phyloP scores from a whole-genome alignment of 1,140 invertebrate genomes.

The Andrena cerasifolii region DNA sequence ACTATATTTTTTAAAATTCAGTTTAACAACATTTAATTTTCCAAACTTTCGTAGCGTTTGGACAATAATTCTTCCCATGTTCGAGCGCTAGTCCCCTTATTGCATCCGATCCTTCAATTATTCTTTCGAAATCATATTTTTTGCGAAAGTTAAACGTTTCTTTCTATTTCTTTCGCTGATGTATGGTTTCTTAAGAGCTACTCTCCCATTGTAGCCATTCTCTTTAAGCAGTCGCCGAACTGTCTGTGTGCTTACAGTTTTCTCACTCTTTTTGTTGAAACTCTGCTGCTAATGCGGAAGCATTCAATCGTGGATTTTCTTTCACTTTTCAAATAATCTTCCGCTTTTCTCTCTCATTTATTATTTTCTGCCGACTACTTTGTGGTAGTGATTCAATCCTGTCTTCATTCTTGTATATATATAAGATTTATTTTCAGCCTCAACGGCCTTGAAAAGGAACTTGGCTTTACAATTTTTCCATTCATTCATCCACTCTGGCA shows the following conservation, averaged over 20 bases:
- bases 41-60: no score
- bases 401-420: conserved; percentile 2
- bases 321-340: conserved; percentile 23
- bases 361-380: background rate
- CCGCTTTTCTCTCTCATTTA: background rate
- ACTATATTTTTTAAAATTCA: no score
- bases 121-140: conserved; percentile 3
- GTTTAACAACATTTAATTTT: no score
- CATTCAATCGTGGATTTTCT: conserved; percentile 17
- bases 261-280: background rate
- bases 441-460: no score
- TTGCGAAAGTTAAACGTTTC: background rate
- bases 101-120: no score
- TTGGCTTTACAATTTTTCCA: no score
- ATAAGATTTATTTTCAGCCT: no score
- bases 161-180: conserved; percentile 6
- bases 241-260: background rate
- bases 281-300: background rate
- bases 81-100: no score
- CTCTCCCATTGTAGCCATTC: background rate
- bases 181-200: conserved; percentile 4
- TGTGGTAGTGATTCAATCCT: background rate
- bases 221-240: background rate
- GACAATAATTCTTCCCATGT: no score
- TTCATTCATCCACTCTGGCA: no score